Percentiles rank a stretch among this genome's conserved stretches.
Conservation (phyloP, 2,888 invertebrate genomes). For the Stenoptilia bipunctidactyla region DNA sequence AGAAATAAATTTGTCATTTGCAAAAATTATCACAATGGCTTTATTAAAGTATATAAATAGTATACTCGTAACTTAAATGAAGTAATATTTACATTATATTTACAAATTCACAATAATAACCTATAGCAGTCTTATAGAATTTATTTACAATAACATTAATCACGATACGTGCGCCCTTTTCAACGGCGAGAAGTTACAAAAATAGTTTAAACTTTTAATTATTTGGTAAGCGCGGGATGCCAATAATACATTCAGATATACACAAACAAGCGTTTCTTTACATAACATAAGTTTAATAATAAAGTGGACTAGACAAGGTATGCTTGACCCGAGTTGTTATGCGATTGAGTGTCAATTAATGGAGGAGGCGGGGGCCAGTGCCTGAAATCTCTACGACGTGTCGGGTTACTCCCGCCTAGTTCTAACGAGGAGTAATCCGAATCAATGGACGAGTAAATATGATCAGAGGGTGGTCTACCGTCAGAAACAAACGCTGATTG, state of each 20-base stretch:
- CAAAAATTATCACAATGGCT: conserved; percentile 72
- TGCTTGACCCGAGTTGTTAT: conserved; percentile 45
- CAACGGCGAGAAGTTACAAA: conserved; percentile 62
- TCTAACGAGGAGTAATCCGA: conserved; percentile 89
- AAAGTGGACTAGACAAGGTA: conserved; percentile 65
- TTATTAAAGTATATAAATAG: conserved; percentile 72
- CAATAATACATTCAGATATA: conserved; percentile 33
- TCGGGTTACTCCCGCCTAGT: conserved; percentile 65
- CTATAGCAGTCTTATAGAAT: conserved; percentile 72
- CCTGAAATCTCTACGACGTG: conserved; percentile 52
- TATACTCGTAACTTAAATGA: conserved; percentile 69
- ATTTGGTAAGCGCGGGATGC: conserved; percentile 66
- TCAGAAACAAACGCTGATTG: conserved; percentile 57
- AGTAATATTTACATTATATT: conserved; percentile 65
- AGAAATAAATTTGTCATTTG: conserved; percentile 36
- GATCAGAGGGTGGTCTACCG: conserved; percentile 85
- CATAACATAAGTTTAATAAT: conserved; percentile 25
- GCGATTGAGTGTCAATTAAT: conserved; percentile 47
- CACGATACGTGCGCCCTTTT: conserved; percentile 51
- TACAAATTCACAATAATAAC: conserved; percentile 63
- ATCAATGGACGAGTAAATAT: conserved; percentile 92
- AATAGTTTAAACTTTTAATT: conserved; percentile 62
- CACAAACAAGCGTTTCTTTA: conserved; percentile 64
- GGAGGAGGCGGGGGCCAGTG: conserved; percentile 63
- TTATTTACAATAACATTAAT: conserved; percentile 56